phyloP scores from a whole-genome alignment of 2,888 invertebrate genomes.

The Atherix ibis region DNA sequence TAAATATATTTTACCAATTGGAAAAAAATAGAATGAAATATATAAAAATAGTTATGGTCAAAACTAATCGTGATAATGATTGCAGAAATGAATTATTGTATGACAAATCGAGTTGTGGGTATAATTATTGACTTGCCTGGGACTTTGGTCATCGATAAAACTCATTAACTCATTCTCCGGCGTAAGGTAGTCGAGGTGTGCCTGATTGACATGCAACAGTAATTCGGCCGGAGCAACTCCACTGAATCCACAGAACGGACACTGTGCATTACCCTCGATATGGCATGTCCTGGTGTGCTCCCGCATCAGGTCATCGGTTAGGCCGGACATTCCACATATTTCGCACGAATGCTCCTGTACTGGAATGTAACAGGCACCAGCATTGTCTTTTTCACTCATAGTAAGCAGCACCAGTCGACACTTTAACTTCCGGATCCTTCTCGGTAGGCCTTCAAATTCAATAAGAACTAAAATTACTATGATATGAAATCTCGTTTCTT shows the following conservation, averaged over 20 bases:
- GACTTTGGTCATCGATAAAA: conserved; percentile 58
- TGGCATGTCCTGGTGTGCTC: conserved; percentile 64
- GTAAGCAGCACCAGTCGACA: not conserved
- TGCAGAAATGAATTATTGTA: too few relatives aligned
- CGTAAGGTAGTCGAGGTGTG: conserved; percentile 68
- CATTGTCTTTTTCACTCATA: conserved; percentile 14
- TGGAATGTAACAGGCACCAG: conserved; percentile 13
- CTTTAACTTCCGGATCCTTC: too few relatives aligned
- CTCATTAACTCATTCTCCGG: conserved; percentile 63
- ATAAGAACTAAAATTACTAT: too few relatives aligned
- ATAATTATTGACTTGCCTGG: conserved; percentile 30
- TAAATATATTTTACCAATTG: too few relatives aligned
- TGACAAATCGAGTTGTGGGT: too few relatives aligned
- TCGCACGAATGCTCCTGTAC: conserved; percentile 46
- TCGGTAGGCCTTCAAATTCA: too few relatives aligned
- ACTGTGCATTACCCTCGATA: conserved; percentile 60
- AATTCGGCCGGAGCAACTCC: conserved; percentile 59
- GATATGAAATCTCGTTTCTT: not conserved
- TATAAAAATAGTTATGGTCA: too few relatives aligned
- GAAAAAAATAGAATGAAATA: too few relatives aligned
- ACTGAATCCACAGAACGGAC: conserved; percentile 68
- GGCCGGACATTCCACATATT: conserved; percentile 69
- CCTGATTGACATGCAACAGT: conserved; percentile 63
- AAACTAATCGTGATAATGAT: too few relatives aligned
- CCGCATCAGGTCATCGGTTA: conserved; percentile 63